phyloP scores from a whole-genome alignment of 2,113 vertebrate genomes.

The Corapipo altera region DNA sequence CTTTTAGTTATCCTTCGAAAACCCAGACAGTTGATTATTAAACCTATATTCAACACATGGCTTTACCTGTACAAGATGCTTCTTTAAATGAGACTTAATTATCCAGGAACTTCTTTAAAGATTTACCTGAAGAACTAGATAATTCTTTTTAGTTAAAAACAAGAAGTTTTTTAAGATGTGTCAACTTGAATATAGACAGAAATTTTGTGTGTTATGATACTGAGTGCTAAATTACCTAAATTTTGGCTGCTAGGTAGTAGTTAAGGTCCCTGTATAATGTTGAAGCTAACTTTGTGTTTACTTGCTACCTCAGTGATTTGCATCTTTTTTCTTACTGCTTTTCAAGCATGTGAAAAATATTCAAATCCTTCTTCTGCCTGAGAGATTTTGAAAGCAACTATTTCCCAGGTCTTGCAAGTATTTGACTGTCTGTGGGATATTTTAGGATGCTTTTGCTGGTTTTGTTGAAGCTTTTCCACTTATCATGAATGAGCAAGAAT shows the following conservation, averaged over 20 bases:
- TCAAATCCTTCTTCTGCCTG: not conserved
- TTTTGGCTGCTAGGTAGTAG: not conserved
- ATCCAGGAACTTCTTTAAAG: not conserved
- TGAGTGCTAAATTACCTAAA: not conserved
- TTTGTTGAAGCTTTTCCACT: not conserved
- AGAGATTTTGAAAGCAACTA: not conserved
- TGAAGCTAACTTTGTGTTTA: not conserved
- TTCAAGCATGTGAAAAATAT: not conserved
- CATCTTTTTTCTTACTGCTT: not conserved
- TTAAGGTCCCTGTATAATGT: not conserved
- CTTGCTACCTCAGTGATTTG: not conserved
- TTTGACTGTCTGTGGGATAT: not conserved
- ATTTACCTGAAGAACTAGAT: not conserved
- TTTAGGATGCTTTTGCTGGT: not conserved
- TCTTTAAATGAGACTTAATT: not conserved
- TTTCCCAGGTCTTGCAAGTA: not conserved
- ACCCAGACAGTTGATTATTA: not conserved
- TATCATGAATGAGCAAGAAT: not conserved
- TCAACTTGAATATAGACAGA: not conserved
- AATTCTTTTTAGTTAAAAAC: not conserved
- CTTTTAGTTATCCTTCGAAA: not conserved
- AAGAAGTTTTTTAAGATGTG: not conserved
- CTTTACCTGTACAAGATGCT: not conserved
- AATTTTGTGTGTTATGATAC: not conserved
- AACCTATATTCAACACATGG: not conserved